These are phyloP conservation scores for Polydrusus pterygomalis DNA, from an alignment of 2,888 invertebrate species.

Conservation along the genomic window DNA sequence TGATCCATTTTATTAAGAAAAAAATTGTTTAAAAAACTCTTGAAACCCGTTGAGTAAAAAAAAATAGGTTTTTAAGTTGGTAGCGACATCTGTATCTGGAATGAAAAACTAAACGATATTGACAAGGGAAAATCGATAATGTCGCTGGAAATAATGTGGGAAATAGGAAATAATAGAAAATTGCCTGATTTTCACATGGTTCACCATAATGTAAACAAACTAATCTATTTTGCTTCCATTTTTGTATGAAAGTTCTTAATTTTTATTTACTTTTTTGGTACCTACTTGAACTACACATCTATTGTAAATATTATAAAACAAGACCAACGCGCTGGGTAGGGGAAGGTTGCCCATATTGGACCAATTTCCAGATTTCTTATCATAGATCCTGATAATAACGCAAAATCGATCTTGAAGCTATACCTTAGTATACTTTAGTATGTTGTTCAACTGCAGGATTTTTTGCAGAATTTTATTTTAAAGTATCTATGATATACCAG, in stretches of 20 bases:
- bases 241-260: neutral
- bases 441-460: too few relatives aligned
- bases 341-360: too few relatives aligned
- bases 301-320: too few relatives aligned
- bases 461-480: too few relatives aligned
- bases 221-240: neutral
- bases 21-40: conserved; percentile 28
- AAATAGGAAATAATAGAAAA: neutral
- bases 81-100: conserved; percentile 17
- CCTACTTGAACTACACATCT: too few relatives aligned
- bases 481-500: too few relatives aligned
- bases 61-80: neutral
- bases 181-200: neutral
- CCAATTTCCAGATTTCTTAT: too few relatives aligned
- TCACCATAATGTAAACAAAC: neutral
- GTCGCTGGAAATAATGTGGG: conserved; percentile 16
- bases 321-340: too few relatives aligned
- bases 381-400: too few relatives aligned
- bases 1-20: conserved; percentile 51
- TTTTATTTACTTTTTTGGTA: too few relatives aligned
- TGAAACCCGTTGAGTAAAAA: neutral
- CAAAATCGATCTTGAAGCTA: too few relatives aligned
- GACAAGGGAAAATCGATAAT: conserved; percentile 9
- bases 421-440: too few relatives aligned
- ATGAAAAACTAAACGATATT: neutral